Base-by-base conservation (phyloP, 1,140 invertebrate genomes). In the Lordiphosa mommai region DNA sequence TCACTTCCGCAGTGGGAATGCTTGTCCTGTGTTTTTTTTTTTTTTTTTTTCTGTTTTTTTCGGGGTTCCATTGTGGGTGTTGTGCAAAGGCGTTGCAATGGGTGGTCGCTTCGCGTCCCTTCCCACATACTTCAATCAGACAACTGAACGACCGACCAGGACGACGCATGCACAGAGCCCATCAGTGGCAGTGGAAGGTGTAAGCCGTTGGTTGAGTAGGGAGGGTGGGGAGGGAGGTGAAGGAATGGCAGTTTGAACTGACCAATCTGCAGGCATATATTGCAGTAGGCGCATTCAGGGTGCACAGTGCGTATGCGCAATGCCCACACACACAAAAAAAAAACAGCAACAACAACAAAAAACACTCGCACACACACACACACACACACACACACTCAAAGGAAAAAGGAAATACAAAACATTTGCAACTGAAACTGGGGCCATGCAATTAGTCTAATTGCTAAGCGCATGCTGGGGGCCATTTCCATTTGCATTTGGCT, bases 371-470 rank as follows among this genome's bases (percentile, higher is more conserved):
- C 37, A 32, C 34, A 23, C 37, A 41, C 50, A 49, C 47, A 23
- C 32, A 34, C 30, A 40, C 48, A 51, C 20, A 51, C 17, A 40
- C 32, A 34, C 32, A 34, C 32, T 13, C n/a, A 17, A 13, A 49
- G 6, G 23, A 16, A 20, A 52, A 20, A 29, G 9, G 17, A 17
- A 38, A 30, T 0, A 30, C 3, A 27, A 49, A 23, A 32, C 12
- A 10, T 12, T 9, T 4, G 32, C 5, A 14, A 40, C 8, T n/a
- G 36, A 17, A 43, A 32, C 51, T 60, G 48, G 63, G 67, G 46
- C 58, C 61, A 84, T 68, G 77, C 76, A 84, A 82, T 82, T 82
- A 82, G 76, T 69, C 72, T 82, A 82, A 82, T 82, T 82, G 77
- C 72, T 69, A 77, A 82, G 72, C 20, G 20, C 72, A 84, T 74